phyloP scores from a whole-genome alignment of 2,888 invertebrate genomes.

The Therioaphis trifolii region DNA sequence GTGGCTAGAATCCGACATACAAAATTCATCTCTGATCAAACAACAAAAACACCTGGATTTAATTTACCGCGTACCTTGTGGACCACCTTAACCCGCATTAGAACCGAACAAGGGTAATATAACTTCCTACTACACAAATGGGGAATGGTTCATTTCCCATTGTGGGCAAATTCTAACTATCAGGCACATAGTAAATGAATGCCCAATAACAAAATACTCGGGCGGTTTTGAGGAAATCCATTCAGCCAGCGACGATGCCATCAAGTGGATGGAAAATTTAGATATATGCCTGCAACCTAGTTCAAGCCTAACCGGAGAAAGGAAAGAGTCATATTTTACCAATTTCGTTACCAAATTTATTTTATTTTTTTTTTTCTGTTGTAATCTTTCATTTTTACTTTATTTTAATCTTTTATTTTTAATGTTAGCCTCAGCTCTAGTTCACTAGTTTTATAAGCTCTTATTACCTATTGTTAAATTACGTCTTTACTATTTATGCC shows the following conservation, averaged over 20 bases:
- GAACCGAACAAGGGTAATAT: slow-evolving; percentile 1
- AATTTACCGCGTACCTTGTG: slow-evolving; percentile 19
- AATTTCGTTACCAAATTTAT: slow-evolving; percentile 16
- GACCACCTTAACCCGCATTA: slow-evolving; percentile 16
- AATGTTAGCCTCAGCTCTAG: slow-evolving; percentile 2
- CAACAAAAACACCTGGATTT: not conserved
- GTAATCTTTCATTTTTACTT: not conserved
- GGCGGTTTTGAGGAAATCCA: slow-evolving; percentile 12
- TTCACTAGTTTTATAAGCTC: slow-evolving; percentile 21
- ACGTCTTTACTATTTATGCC: slow-evolving; percentile 4
- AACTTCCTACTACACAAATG: slow-evolving; percentile 7
- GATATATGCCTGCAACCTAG: slow-evolving; percentile 13
- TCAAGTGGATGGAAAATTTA: not conserved
- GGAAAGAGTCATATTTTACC: slow-evolving; percentile 14
- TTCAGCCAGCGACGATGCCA: not conserved
- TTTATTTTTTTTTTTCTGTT: not conserved
- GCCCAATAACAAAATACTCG: not conserved
- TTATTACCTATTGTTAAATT: slow-evolving; percentile 28
- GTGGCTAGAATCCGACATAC: slow-evolving; percentile 11
- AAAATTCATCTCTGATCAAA: slow-evolving; percentile 22
- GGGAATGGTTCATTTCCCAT: slow-evolving; percentile 11
- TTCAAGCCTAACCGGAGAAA: slow-evolving; percentile 26
- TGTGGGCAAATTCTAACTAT: slow-evolving; percentile 5
- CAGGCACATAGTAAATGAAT: slow-evolving; percentile 26
- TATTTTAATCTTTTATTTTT: slow-evolving; percentile 13